phyloP scores from a whole-genome alignment of 2,797 vertebrate species.

The Danio jaintianensis region DNA sequence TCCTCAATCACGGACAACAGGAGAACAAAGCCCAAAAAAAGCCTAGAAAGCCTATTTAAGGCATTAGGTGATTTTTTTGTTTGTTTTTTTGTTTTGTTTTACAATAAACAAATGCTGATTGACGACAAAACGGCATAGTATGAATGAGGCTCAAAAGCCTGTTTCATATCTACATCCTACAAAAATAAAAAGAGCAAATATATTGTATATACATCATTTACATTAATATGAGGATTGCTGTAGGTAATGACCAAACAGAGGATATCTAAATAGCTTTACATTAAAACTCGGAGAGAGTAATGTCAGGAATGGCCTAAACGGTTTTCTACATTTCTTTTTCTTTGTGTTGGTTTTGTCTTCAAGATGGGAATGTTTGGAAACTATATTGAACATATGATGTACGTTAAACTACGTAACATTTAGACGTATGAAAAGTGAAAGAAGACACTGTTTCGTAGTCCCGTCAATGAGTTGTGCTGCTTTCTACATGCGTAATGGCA shows the following conservation, averaged over 20 bases:
- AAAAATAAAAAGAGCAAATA: slow-evolving; percentile 63
- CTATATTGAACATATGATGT: background rate
- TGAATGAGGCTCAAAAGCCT: slow-evolving; percentile 34
- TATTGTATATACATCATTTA: slow-evolving; percentile 73
- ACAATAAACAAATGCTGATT: slow-evolving; percentile 70
- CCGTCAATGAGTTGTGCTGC: background rate
- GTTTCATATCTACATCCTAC: slow-evolving; percentile 67
- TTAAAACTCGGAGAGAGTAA: slow-evolving; percentile 28
- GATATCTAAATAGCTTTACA: slow-evolving; percentile 54
- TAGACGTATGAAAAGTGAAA: background rate
- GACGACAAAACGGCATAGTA: slow-evolving; percentile 61
- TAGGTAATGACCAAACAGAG: slow-evolving; percentile 11
- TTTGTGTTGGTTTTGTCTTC: background rate
- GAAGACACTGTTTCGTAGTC: background rate
- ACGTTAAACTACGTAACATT: slow-evolving; percentile 1
- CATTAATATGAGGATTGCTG: slow-evolving; percentile 54
- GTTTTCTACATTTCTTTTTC: background rate
- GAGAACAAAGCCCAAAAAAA: slow-evolving; percentile 63
- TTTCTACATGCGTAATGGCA: background rate
- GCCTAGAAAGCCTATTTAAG: slow-evolving; percentile 76
- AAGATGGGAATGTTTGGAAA: slow-evolving; percentile 36
- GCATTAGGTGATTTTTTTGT: slow-evolving; percentile 78
- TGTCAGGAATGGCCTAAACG: slow-evolving; percentile 17
- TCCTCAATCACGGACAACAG: slow-evolving; percentile 59
- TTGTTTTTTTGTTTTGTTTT: slow-evolving; percentile 45